These are phyloP conservation scores for Brienomyrus brachyistius DNA, from an alignment of 2,113 vertebrate species.

Conservation along the genomic window DNA sequence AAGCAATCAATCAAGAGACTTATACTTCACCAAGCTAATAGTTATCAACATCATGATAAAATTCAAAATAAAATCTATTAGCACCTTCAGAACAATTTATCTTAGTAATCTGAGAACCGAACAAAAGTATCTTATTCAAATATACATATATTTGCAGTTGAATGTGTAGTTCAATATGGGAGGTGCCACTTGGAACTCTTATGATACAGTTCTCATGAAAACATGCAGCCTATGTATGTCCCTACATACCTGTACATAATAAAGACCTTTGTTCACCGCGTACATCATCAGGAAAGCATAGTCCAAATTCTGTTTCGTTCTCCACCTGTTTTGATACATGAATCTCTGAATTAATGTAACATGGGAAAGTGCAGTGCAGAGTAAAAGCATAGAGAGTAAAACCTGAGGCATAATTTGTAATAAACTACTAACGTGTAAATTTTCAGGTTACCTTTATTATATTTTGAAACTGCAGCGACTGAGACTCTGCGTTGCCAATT, in stretches of 20 bases:
- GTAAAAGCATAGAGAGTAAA: not conserved
- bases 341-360: not conserved
- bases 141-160: not conserved
- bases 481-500: not conserved
- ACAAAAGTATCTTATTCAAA: not conserved
- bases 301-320: constrained; percentile 96
- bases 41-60: not conserved
- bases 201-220: not conserved
- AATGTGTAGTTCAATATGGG: not conserved
- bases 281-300: constrained; percentile 99
- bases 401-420: not conserved
- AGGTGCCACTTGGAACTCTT: not conserved
- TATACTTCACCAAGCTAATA: not conserved
- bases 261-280: constrained; percentile 86
- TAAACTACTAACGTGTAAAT: not conserved
- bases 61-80: not conserved
- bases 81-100: not conserved
- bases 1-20: not conserved
- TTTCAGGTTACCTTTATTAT: not conserved
- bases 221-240: not conserved
- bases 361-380: not conserved
- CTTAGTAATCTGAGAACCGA: not conserved
- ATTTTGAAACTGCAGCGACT: not conserved
- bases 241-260: constrained; percentile 92
- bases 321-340: constrained; percentile 66